phyloP scores from a whole-genome alignment of 1,140 invertebrate species.

The Zaprionus nigranus region DNA sequence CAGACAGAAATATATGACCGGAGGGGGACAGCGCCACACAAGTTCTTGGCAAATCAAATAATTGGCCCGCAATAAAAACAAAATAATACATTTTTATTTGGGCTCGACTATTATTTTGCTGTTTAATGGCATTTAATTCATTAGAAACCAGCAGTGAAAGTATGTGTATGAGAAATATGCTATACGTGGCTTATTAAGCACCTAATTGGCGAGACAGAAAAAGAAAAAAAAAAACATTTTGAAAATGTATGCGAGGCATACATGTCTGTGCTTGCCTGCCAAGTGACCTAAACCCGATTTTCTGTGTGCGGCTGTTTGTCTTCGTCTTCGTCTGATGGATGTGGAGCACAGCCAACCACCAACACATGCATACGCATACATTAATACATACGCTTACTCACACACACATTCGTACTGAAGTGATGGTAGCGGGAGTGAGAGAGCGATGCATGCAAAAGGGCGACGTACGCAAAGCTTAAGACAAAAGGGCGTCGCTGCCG shows the following conservation, averaged over 20 bases:
- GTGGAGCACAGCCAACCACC: constrained; percentile 39
- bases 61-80: constrained; percentile 22
- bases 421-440: constrained; percentile 14
- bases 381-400: constrained; percentile 6
- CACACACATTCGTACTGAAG: constrained; percentile 24
- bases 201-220: constrained; percentile 59
- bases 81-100: constrained; percentile 35
- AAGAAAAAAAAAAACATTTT: constrained; percentile 33
- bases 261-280: constrained; percentile 29
- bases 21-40: constrained; percentile 59
- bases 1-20: constrained; percentile 12
- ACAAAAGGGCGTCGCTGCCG: constrained; percentile 75
- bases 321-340: constrained; percentile 44
- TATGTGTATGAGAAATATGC: constrained; percentile 36
- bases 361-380: constrained; percentile 22
- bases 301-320: constrained; percentile 48
- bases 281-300: constrained; percentile 58
- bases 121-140: constrained; percentile 36
- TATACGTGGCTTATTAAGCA: constrained; percentile 59
- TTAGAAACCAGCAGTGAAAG: constrained; percentile 57
- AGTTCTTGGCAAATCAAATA: constrained; percentile 72
- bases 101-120: constrained; percentile 28
- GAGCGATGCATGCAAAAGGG: constrained; percentile 44
- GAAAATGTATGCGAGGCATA: constrained; percentile 29
- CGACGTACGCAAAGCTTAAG: constrained; percentile 53